A percentile compares a stretch with the other conserved stretches of the same genome.
phyloP scores from a whole-genome alignment of 2,888 invertebrate genomes.

The Macrophya alboannulata region DNA sequence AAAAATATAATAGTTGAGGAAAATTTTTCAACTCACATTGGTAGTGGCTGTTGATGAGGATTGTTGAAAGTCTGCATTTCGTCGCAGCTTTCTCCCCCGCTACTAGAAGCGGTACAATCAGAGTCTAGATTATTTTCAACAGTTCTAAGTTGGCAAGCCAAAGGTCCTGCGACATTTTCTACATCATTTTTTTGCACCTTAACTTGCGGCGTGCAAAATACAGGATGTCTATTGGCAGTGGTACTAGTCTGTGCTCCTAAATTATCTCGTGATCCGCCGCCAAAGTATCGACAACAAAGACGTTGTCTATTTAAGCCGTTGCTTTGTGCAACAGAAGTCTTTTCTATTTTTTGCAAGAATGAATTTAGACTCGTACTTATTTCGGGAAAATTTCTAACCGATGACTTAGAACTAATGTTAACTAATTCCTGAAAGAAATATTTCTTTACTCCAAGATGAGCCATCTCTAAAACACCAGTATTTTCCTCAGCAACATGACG shows the following conservation, averaged over 20 bases:
- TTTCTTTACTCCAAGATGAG: slow-evolving; percentile 83
- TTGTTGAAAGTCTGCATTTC: slow-evolving; percentile 92
- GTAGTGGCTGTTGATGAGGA: slow-evolving; percentile 87
- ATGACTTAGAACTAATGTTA: slow-evolving; percentile 71
- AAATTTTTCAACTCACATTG: slow-evolving; percentile 87
- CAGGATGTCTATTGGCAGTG: slow-evolving; percentile 71
- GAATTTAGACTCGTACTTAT: slow-evolving; percentile 72
- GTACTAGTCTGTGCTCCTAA: slow-evolving; percentile 36
- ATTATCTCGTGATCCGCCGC: slow-evolving; percentile 80
- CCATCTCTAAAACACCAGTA: slow-evolving; percentile 88
- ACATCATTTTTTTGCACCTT: slow-evolving; percentile 81
- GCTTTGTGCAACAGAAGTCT: slow-evolving; percentile 76
- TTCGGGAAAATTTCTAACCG: slow-evolving; percentile 74
- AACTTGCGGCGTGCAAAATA: slow-evolving; percentile 75
- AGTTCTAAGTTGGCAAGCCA: slow-evolving; percentile 88
- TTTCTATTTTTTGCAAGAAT: slow-evolving; percentile 77
- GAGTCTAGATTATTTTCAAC: slow-evolving; percentile 92
- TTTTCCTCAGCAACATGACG: slow-evolving; percentile 91
- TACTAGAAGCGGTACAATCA: slow-evolving; percentile 96
- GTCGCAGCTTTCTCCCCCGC: slow-evolving; percentile 97
- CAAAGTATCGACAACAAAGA: slow-evolving; percentile 81
- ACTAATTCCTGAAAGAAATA: slow-evolving; percentile 76
- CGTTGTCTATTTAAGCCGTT: slow-evolving; percentile 75
- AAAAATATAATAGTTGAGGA: not conserved
- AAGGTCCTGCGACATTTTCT: slow-evolving; percentile 87